Percentiles rank a stretch among this genome's conserved stretches.
These are phyloP conservation scores for Drosophila nigricruria DNA, from an alignment of 2,888 invertebrate genomes.

Conservation along the genomic window DNA sequence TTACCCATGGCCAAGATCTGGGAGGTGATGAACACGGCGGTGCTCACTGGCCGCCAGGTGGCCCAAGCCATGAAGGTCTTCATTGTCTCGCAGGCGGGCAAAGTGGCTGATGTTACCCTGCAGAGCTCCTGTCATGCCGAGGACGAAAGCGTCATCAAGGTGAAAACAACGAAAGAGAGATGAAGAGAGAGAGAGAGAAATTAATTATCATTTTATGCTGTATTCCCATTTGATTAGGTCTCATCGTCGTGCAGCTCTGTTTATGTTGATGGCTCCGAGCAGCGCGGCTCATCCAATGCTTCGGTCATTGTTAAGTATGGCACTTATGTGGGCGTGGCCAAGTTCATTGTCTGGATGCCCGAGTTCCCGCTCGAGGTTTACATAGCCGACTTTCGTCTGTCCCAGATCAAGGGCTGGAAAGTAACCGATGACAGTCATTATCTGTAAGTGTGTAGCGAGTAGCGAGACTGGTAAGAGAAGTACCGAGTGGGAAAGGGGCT, in stretches of 20 bases:
- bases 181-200: too few species aligned
- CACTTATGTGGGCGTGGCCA: conserved; percentile 94
- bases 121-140: conserved; percentile 97
- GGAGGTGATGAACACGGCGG: conserved; percentile 98
- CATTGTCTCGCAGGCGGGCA: conserved; percentile 96
- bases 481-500: background rate
- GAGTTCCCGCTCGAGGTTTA: conserved; percentile 96
- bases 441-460: conserved; percentile 69
- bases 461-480: background rate
- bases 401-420: conserved; percentile 97
- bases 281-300: conserved; percentile 96
- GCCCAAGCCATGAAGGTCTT: conserved; percentile 98
- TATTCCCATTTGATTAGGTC: conserved; percentile 87
- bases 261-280: conserved; percentile 98
- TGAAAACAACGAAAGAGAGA: conserved; percentile 82
- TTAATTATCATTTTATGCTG: background rate
- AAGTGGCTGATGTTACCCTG: conserved; percentile 97
- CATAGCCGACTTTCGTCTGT: conserved; percentile 94
- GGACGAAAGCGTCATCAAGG: conserved; percentile 98
- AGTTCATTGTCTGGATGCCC: conserved; percentile 98
- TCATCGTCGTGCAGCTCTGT: conserved; percentile 98
- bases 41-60: conserved; percentile 96
- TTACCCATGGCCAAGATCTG: conserved; percentile 98
- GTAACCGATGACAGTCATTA: conserved; percentile 91
- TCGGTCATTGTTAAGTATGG: conserved; percentile 97